phyloP scores from a whole-genome alignment of 1,140 invertebrate species.

The Lutraria rhynchaena region DNA sequence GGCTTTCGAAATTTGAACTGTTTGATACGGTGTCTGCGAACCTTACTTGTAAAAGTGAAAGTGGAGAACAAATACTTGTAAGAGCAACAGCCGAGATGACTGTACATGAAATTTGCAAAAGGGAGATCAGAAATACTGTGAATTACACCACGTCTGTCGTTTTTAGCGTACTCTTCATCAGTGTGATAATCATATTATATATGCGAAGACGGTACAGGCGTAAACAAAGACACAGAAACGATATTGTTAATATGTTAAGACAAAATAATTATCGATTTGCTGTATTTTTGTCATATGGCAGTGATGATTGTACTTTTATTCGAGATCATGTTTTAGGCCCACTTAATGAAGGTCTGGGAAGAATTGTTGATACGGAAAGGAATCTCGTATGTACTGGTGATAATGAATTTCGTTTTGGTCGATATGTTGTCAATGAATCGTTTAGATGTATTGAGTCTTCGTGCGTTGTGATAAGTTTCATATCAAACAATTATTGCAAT shows the following conservation, averaged over 20 bases:
- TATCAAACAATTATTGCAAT: background rate
- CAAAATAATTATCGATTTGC: background rate
- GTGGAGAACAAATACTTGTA: background rate
- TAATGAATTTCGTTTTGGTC: background rate
- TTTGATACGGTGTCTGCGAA: background rate
- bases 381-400: constrained; percentile 4
- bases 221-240: background rate
- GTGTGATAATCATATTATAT: background rate
- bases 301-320: background rate
- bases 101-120: background rate
- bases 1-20: background rate
- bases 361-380: background rate
- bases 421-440: background rate
- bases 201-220: background rate
- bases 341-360: background rate
- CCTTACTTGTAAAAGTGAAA: background rate
- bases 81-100: background rate
- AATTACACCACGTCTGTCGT: background rate
- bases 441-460: background rate
- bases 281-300: constrained; percentile 5
- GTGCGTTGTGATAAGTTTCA: background rate
- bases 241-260: background rate
- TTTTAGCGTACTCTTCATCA: too few relatives aligned
- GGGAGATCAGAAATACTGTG: background rate
- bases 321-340: background rate